phyloP scores from a whole-genome alignment of 1,140 invertebrate species.

The Apis laboriosa region DNA sequence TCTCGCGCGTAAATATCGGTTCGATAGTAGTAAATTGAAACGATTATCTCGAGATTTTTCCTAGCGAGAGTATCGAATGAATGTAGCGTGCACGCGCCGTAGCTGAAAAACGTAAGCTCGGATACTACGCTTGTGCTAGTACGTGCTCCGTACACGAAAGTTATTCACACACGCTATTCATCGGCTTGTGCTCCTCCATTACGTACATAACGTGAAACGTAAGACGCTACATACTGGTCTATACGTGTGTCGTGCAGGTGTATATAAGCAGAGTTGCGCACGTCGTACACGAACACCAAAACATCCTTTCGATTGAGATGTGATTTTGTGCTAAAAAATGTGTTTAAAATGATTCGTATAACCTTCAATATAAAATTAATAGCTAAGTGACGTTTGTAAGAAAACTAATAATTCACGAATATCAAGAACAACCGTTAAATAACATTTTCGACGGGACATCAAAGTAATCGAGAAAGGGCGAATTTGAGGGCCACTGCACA shows the following conservation, averaged over 20 bases:
- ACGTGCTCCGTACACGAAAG: slow-evolving; percentile 49
- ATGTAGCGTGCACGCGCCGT: slow-evolving; percentile 52
- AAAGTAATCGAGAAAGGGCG: slow-evolving; percentile 31
- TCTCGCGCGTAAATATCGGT: slow-evolving; percentile 36
- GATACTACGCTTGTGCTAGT: slow-evolving; percentile 48
- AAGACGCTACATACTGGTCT: slow-evolving; percentile 45
- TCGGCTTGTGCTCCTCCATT: slow-evolving; percentile 49
- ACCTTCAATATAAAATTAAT: too few relatives aligned
- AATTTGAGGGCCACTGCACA: slow-evolving; percentile 54
- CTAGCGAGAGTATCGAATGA: slow-evolving; percentile 51
- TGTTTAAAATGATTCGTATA: not conserved
- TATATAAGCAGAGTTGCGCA: slow-evolving; percentile 45
- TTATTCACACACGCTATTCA: slow-evolving; percentile 54
- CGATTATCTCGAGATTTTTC: slow-evolving; percentile 45
- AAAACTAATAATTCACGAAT: not conserved
- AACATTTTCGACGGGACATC: not conserved
- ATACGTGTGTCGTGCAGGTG: slow-evolving; percentile 42
- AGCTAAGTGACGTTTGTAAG: not conserved
- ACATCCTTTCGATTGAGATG: slow-evolving; percentile 22
- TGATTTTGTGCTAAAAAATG: not conserved
- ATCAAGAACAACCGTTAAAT: not conserved
- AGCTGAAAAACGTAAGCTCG: slow-evolving; percentile 46
- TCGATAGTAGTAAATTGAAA: slow-evolving; percentile 24
- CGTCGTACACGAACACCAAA: slow-evolving; percentile 34
- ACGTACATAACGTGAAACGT: slow-evolving; percentile 52